These are phyloP conservation scores for Bradypus variegatus DNA, from an alignment of 2,797 vertebrate genomes.

Conservation along the genomic window DNA sequence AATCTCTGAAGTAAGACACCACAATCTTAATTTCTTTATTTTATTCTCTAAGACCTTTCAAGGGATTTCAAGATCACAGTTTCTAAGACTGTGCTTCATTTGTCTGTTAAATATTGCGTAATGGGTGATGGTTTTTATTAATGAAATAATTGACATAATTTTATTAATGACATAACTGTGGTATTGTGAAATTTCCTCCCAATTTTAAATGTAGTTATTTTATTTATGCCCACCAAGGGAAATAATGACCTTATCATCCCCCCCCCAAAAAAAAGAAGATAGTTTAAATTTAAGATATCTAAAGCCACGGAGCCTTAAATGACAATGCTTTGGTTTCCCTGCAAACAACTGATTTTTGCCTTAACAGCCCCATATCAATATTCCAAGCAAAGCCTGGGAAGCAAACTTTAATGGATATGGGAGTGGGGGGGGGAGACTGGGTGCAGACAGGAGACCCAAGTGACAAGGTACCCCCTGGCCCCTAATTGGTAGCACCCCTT, in stretches of 20 bases:
- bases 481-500: background rate
- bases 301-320: background rate
- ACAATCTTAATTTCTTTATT: background rate
- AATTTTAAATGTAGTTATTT: slow-evolving; percentile 7
- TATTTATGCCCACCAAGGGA: background rate
- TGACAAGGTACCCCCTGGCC: background rate
- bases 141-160: background rate
- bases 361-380: background rate
- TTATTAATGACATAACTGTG: background rate
- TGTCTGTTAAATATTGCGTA: background rate
- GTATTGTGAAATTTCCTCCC: background rate
- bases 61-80: slow-evolving; percentile 49
- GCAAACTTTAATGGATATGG: background rate
- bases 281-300: background rate
- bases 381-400: background rate
- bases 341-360: background rate
- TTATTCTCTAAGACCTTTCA: slow-evolving; percentile 22
- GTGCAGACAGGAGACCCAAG: background rate
- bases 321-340: background rate
- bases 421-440: no score
- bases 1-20: slow-evolving; percentile 9
- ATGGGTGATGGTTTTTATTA: background rate
- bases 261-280: background rate
- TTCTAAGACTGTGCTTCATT: background rate
- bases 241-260: background rate